Evolutionary conservation across 2,888 invertebrate species (phyloP).

Genomic region (Penaeus monodon): DNA sequence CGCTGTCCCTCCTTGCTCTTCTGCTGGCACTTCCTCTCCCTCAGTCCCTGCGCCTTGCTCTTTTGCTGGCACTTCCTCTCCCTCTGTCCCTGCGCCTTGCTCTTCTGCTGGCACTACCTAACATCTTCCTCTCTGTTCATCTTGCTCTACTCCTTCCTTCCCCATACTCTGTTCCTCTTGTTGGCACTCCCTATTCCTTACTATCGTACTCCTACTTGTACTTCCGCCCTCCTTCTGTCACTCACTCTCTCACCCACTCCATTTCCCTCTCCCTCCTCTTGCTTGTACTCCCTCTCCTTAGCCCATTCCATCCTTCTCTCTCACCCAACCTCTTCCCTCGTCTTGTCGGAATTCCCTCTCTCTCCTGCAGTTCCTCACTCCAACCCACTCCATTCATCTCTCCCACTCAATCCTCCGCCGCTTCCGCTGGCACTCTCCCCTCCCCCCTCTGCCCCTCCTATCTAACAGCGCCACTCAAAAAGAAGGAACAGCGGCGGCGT

Average conservation of each 20-base stretch:
- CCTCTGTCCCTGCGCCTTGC: not conserved
- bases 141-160: too few species aligned
- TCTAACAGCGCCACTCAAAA: too few species aligned
- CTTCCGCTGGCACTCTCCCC: not conserved
- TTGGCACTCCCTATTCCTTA: not conserved
- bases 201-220: not conserved
- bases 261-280: not conserved
- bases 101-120: not conserved
- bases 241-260: not conserved
- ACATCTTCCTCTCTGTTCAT: not conserved
- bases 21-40: not conserved
- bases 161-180: not conserved
- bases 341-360: too few species aligned
- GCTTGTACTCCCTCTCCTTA: too few species aligned
- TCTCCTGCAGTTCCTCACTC: too few species aligned
- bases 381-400: not conserved
- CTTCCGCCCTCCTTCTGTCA: not conserved
- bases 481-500: too few species aligned
- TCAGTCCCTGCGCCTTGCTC: not conserved
- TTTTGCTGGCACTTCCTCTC: not conserved
- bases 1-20: not conserved
- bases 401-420: not conserved
- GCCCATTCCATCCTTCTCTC: too few species aligned
- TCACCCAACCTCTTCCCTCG: too few species aligned
- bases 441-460: not conserved